Conservation (phyloP, 2,888 invertebrate genomes). For the Pachliopta kotzebuea region DNA sequence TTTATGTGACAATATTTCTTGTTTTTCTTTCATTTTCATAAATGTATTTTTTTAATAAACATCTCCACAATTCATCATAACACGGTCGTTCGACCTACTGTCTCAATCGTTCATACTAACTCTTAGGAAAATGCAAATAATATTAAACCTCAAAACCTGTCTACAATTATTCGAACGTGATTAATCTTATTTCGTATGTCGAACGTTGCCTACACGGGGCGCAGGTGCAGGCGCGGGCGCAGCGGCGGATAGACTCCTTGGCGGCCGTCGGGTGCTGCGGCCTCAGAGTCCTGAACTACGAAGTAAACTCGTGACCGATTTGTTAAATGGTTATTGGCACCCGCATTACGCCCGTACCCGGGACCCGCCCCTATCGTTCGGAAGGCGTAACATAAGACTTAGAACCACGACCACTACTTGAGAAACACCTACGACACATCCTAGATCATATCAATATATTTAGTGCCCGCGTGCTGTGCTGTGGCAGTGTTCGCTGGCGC, state of each 20-base stretch:
- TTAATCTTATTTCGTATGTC: constrained; percentile 72
- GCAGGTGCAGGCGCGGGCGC: constrained; percentile 35
- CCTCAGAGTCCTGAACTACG: background rate
- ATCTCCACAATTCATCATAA: constrained; percentile 78
- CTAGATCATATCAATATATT: constrained; percentile 80
- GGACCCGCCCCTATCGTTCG: constrained; percentile 49
- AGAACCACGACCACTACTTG: constrained; percentile 77
- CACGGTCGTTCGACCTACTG: constrained; percentile 79
- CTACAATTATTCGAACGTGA: constrained; percentile 76
- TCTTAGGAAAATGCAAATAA: constrained; percentile 80
- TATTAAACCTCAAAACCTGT: constrained; percentile 76
- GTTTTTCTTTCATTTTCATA: constrained; percentile 78
- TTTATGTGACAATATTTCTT: constrained; percentile 80
- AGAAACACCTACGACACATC: constrained; percentile 78
- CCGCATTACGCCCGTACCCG: constrained; percentile 32
- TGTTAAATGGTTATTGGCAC: background rate
- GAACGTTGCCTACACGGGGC: constrained; percentile 62
- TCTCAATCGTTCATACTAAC: constrained; percentile 74
- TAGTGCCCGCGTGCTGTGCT: constrained; percentile 56
- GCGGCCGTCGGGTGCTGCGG: constrained; percentile 23
- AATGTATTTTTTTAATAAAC: constrained; percentile 79
- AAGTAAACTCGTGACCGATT: background rate
- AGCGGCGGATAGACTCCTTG: constrained; percentile 25
- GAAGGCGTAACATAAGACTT: constrained; percentile 77
- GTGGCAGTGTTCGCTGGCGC: constrained; percentile 59